These are phyloP conservation scores for Oophaga pumilio DNA, from an alignment of 2,113 vertebrate genomes.

Conservation along the genomic window DNA sequence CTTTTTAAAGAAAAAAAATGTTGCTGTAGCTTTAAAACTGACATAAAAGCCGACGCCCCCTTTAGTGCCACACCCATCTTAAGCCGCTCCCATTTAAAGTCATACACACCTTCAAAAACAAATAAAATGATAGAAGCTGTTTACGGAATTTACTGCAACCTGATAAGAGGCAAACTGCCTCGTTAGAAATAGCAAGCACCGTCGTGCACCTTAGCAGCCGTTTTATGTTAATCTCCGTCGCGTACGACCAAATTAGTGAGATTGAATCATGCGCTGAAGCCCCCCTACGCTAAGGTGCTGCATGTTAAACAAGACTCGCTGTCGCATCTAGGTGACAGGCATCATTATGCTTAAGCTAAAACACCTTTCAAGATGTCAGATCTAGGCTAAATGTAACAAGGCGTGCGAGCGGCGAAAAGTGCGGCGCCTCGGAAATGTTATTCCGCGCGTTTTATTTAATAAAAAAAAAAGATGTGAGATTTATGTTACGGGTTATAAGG, in stretches of 20 bases:
- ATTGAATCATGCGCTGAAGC: background rate
- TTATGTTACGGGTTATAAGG: constrained; percentile 73
- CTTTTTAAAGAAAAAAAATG: too few species aligned
- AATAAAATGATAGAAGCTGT: background rate
- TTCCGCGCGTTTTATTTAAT: constrained; percentile 72
- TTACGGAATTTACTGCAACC: background rate
- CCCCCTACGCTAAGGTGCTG: background rate
- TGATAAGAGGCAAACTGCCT: background rate
- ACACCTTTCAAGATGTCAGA: constrained; percentile 59
- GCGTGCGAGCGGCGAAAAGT: constrained; percentile 64
- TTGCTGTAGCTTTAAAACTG: too few species aligned
- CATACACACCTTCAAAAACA: background rate
- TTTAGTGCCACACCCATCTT: background rate
- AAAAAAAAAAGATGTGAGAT: constrained; percentile 70
- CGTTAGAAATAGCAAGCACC: background rate
- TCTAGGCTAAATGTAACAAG: constrained; percentile 66
- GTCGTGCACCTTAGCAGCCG: background rate
- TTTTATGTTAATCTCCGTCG: constrained; percentile 5
- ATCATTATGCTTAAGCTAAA: constrained; percentile 62
- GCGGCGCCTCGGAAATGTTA: constrained; percentile 61
- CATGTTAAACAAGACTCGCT: constrained; percentile 2
- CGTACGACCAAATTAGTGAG: background rate
- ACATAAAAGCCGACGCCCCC: too few species aligned
- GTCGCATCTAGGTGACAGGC: constrained; percentile 60
- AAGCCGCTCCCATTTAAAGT: background rate